phyloP scores from a whole-genome alignment of 2,113 vertebrate species.

The Cheirogaleus medius region DNA sequence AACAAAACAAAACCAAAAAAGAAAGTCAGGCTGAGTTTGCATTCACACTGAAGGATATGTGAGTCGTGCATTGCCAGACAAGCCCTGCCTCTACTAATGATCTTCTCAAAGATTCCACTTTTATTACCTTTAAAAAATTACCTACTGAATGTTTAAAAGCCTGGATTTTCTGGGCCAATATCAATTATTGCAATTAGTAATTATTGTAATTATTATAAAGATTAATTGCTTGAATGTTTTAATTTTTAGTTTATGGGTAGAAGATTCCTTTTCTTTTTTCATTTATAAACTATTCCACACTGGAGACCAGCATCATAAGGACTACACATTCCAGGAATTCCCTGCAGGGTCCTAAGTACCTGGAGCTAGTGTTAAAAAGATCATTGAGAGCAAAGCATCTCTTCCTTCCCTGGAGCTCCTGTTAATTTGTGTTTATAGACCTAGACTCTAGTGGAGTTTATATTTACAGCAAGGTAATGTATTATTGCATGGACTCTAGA shows the following conservation, averaged over 20 bases:
- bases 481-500: conserved; percentile 70
- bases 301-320: background rate
- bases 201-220: background rate
- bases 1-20: background rate
- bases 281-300: background rate
- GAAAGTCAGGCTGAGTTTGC: background rate
- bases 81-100: background rate
- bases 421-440: conserved; percentile 80
- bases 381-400: conserved; percentile 72
- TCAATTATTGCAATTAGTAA: background rate
- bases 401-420: conserved; percentile 68
- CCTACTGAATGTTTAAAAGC: conserved; percentile 29
- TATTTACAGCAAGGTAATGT: conserved; percentile 80
- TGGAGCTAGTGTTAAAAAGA: conserved; percentile 74
- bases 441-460: conserved; percentile 77
- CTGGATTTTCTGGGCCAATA: background rate
- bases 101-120: conserved; percentile 1
- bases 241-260: background rate
- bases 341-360: conserved; percentile 66
- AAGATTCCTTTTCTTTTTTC: background rate
- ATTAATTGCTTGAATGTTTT: conserved; percentile 18
- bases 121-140: background rate
- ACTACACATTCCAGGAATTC: conserved; percentile 38
- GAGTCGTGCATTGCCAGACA: background rate
- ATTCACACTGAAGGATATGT: background rate